These are phyloP conservation scores for Lerema accius DNA, from an alignment of 1,140 invertebrate species.

Conservation along the genomic window DNA sequence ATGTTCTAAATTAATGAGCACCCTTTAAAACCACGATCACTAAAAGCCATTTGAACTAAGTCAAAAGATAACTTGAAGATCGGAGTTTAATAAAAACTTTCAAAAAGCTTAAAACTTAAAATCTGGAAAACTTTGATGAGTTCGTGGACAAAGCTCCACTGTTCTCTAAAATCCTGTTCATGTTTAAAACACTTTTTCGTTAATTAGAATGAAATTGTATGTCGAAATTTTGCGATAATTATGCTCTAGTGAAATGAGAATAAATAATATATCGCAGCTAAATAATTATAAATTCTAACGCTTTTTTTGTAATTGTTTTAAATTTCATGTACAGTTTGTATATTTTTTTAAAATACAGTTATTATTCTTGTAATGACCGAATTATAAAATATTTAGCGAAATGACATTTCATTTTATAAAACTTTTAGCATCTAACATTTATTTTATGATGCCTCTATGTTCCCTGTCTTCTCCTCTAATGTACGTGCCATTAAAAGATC, in stretches of 20 bases:
- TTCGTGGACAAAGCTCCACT: conserved; percentile 26
- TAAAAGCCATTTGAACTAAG: conserved; percentile 1
- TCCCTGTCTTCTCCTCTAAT: too few relatives aligned
- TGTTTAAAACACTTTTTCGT: not conserved
- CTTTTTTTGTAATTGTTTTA: too few relatives aligned
- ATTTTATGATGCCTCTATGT: too few relatives aligned
- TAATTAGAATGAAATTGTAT: not conserved
- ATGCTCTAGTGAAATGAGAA: too few relatives aligned
- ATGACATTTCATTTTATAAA: too few relatives aligned
- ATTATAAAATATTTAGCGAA: too few relatives aligned
- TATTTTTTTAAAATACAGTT: too few relatives aligned
- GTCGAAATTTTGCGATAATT: not conserved
- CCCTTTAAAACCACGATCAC: not conserved
- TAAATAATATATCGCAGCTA: too few relatives aligned
- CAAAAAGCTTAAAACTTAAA: conserved; percentile 7
- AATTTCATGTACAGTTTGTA: too few relatives aligned
- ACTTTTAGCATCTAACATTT: too few relatives aligned
- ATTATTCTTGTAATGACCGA: too few relatives aligned
- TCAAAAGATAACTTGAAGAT: conserved; percentile 16
- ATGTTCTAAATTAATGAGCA: not conserved
- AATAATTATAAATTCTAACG: too few relatives aligned
- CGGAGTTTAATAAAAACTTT: conserved; percentile 2
- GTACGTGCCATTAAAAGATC: not conserved
- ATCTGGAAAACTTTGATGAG: conserved; percentile 36
- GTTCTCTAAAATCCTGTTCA: conserved; percentile 1